Base-by-base conservation (phyloP, 2,888 invertebrate species). In the Pachliopta kotzebuea region DNA sequence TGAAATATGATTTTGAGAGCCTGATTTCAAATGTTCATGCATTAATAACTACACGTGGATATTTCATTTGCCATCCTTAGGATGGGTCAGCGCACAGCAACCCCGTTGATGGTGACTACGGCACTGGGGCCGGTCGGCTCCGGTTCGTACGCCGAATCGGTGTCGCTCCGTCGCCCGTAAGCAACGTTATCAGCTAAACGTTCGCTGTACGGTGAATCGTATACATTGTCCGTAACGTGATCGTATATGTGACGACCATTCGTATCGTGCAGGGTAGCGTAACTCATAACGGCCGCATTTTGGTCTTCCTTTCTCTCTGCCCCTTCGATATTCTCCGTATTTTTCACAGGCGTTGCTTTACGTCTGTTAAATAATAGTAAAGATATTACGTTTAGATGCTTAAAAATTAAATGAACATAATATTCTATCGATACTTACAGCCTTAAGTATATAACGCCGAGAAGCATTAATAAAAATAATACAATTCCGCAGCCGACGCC, bases 221-320 rank as follows among this genome's bases (percentile, higher is more conserved):
- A 96, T 72, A 95, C 93, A 72, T 95, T 94, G 76, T 95, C 95
- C 49, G 94, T 94, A 3, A 91, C 90, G 74, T 87, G 88, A 69
- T 92, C 90, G 75, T 94, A 81, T 73, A 91, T 87, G 69, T 92
- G 88, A 21, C 92, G 84, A 3, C 92, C 91, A 70, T 94, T 94
- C 7, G 85, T 75, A 71, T 96, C 96, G 80, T 96, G 96, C 0
- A 97, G 85, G 0, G 96, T 96, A 24, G 97, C 96, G 79, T 97
- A 97, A 60, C 96, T 97, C 96, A 97, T 97, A 0, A 97, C 97
- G 0, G 97, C 96, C 0, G 97, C 96, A 78, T 95, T 96, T 75
- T 96, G 95, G 78, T 97, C 96, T 80, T 97, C 97, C 77, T 97
- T 97, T 20, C 96, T 91, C 75, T 97, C 96, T 0, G 96, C 97